A percentile compares a stretch with the other conserved stretches of the same genome.
Evolutionary conservation across 2,888 invertebrate species (phyloP).

Genomic region (Hylaea fasciaria): DNA sequence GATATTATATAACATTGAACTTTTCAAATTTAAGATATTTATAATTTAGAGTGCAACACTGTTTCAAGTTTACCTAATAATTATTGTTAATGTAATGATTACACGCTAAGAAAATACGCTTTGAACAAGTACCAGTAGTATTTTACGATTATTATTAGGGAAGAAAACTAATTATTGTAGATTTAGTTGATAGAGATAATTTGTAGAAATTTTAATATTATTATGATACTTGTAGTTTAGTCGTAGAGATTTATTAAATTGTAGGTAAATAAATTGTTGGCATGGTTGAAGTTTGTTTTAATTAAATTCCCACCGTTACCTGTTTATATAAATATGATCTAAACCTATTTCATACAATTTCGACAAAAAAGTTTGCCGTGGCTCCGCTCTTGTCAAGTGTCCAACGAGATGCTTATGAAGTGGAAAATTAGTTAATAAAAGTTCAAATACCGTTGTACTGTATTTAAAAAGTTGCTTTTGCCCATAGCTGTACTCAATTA

Average conservation of each 20-base stretch:
- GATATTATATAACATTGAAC: constrained; percentile 22
- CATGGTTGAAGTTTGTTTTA: constrained; percentile 55
- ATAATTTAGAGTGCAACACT: constrained; percentile 4
- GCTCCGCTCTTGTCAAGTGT: constrained; percentile 15
- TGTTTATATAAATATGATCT: no score
- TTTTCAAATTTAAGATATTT: constrained; percentile 15
- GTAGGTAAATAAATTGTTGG: constrained; percentile 66
- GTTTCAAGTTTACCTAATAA: neutral
- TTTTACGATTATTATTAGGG: constrained; percentile 5
- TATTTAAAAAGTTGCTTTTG: constrained; percentile 38
- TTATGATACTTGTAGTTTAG: constrained; percentile 37
- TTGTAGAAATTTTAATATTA: constrained; percentile 46
- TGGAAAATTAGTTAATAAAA: constrained; percentile 54
- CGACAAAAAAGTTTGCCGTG: neutral
- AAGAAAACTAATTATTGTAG: constrained; percentile 21
- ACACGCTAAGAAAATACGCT: constrained; percentile 37
- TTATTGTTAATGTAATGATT: neutral
- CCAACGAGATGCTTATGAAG: constrained; percentile 39
- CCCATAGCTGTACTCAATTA: constrained; percentile 51
- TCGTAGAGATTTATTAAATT: constrained; percentile 41
- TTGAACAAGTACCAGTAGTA: constrained; percentile 27
- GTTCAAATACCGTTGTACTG: constrained; percentile 47
- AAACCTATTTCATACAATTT: no score
- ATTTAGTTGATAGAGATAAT: constrained; percentile 48
- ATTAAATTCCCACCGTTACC: constrained; percentile 1